Evolutionary conservation across 2,113 vertebrate genomes (phyloP).

Genomic region (Oryzias javanicus): DNA sequence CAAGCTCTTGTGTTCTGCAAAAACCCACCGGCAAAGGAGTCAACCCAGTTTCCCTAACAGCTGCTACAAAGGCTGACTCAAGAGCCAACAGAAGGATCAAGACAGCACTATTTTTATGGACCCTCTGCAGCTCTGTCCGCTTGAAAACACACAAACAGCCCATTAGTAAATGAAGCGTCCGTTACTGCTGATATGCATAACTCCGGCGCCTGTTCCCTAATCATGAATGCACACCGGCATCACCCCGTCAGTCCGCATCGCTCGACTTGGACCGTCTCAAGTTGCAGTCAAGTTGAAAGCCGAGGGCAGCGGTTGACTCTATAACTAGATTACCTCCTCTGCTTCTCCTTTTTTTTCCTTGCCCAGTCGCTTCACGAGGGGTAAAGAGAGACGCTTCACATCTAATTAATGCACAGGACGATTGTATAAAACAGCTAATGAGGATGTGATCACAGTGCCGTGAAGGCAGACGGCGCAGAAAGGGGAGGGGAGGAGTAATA

Average conservation of each 20-base stretch:
- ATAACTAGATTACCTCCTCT: slow-evolving; percentile 72
- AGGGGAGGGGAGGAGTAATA: slow-evolving; percentile 76
- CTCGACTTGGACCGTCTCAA: slow-evolving; percentile 15
- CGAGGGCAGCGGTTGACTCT: slow-evolving; percentile 78
- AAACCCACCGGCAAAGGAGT: slow-evolving; percentile 38
- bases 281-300: slow-evolving; percentile 40
- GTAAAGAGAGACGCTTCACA: slow-evolving; percentile 87
- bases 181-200: slow-evolving; percentile 2
- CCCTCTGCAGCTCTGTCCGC: slow-evolving; percentile 11
- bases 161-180: slow-evolving; percentile 22
- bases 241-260: slow-evolving; percentile 1
- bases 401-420: slow-evolving; percentile 93
- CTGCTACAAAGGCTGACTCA: slow-evolving; percentile 21
- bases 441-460: slow-evolving; percentile 91
- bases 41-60: slow-evolving; percentile 32
- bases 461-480: slow-evolving; percentile 82
- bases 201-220: neutral
- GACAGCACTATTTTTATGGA: slow-evolving; percentile 59
- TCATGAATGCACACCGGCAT: slow-evolving; percentile 1
- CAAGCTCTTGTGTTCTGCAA: slow-evolving; percentile 22
- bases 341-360: slow-evolving; percentile 30
- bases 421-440: slow-evolving; percentile 92
- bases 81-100: slow-evolving; percentile 41
- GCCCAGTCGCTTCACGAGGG: slow-evolving; percentile 76
- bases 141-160: slow-evolving; percentile 38